Evolutionary conservation across 2,113 vertebrate genomes (phyloP).

Genomic region (Mobula hypostoma): DNA sequence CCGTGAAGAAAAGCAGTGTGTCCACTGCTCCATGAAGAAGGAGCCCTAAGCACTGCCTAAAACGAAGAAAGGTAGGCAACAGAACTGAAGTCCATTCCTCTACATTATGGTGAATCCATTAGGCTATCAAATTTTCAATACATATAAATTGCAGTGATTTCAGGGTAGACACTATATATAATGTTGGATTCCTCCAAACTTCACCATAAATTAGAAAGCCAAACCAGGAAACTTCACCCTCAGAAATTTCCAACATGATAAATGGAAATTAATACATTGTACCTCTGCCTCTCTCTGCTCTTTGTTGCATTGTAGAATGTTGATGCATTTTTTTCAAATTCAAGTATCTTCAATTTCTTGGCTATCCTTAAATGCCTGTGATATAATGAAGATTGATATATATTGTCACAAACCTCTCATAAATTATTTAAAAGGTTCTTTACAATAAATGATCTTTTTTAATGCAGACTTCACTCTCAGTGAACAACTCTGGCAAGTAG

Average conservation of each 20-base stretch:
- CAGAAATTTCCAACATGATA: neutral
- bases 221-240: neutral
- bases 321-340: neutral
- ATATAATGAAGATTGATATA: neutral
- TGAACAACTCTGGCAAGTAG: neutral
- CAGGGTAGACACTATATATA: neutral
- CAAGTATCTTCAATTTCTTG: neutral
- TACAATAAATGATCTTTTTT: neutral
- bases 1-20: no score
- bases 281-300: neutral
- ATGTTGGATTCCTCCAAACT: neutral
- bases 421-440: slow-evolving; percentile 10
- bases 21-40: no score
- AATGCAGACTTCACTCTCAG: neutral
- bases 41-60: no score
- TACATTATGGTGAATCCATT: neutral
- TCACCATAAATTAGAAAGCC: neutral
- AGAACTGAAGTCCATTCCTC: no score
- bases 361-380: neutral
- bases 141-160: neutral
- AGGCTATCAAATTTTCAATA: neutral
- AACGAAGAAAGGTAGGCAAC: no score
- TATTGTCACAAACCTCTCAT: neutral
- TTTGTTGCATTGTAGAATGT: neutral
- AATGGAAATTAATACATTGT: neutral